Percentiles rank a stretch among this genome's conserved stretches.
These are phyloP conservation scores for Parasteatoda lunata DNA, from an alignment of 2,888 invertebrate species.

Conservation along the genomic window DNA sequence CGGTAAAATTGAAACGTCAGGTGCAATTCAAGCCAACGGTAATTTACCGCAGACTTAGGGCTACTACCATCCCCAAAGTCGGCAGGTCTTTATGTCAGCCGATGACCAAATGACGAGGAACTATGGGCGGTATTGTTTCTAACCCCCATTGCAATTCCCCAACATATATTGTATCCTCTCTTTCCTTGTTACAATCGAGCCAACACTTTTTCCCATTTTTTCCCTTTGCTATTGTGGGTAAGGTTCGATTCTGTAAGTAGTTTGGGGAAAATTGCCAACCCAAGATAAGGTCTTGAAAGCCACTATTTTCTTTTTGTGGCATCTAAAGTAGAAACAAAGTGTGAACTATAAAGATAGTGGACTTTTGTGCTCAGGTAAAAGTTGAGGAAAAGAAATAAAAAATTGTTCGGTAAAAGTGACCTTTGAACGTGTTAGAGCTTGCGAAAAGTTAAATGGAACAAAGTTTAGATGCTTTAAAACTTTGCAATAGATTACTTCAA, in stretches of 20 bases:
- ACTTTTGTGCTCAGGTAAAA: not conserved
- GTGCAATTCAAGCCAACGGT: constrained; percentile 51
- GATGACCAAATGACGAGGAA: constrained; percentile 46
- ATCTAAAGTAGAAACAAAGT: not conserved
- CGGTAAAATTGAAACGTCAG: constrained; percentile 62
- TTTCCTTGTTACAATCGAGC: not conserved
- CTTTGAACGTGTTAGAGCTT: too few species aligned
- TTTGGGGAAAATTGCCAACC: not conserved
- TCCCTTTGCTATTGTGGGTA: not conserved
- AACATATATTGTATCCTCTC: not conserved
- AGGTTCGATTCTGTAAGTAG: not conserved
- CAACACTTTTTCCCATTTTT: not conserved
- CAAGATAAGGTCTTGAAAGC: not conserved
- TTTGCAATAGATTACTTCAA: too few species aligned
- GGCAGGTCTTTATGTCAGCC: constrained; percentile 20
- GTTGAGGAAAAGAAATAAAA: not conserved
- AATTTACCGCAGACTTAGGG: constrained; percentile 50
- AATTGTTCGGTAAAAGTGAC: too few species aligned
- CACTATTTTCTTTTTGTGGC: not conserved
- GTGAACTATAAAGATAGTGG: not conserved
- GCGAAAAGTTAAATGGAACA: too few species aligned
- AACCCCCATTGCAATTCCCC: not conserved
- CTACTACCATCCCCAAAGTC: not conserved
- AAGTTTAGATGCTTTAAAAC: too few species aligned
- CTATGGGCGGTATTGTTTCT: constrained; percentile 8